Percentiles rank a stretch among this genome's conserved stretches.
Conservation (phyloP, 2,888 invertebrate species). For the Dynastes tityus region DNA sequence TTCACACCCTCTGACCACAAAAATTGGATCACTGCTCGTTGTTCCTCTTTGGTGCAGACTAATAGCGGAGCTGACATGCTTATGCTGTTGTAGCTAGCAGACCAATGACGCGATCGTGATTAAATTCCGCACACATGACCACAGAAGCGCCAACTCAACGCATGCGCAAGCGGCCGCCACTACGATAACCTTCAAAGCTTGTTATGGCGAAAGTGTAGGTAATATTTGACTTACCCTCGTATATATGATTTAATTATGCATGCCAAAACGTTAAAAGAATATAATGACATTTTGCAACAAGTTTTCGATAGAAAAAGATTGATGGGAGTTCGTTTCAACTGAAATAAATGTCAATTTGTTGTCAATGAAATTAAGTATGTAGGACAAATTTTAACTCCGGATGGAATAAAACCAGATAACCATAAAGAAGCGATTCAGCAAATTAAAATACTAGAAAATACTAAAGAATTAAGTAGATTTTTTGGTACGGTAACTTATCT, state of each 20-base stretch:
- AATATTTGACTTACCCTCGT: no score
- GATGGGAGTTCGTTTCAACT: conserved; percentile 48
- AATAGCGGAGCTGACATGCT: no score
- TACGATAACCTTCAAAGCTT: no score
- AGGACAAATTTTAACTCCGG: conserved; percentile 38
- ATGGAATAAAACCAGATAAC: conserved; percentile 51
- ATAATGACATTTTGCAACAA: conserved; percentile 42
- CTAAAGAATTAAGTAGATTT: conserved; percentile 54
- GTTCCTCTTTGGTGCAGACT: no score
- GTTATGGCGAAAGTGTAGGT: no score
- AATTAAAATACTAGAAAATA: conserved; percentile 54
- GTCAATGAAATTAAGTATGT: conserved; percentile 43
- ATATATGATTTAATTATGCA: conserved; percentile 49
- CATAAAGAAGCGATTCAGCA: conserved; percentile 54
- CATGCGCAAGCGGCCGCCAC: no score
- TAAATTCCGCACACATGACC: no score
- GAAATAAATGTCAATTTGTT: conserved; percentile 51
- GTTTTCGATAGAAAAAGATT: conserved; percentile 36
- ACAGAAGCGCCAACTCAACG: no score
- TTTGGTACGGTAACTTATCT: conserved; percentile 58
- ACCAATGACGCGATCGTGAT: no score
- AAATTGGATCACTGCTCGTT: no score
- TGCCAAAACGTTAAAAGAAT: conserved; percentile 39
- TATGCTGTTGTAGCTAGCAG: no score
- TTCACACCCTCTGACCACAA: no score